phyloP scores from a whole-genome alignment of 2,888 invertebrate species.

The Icerya purchasi region DNA sequence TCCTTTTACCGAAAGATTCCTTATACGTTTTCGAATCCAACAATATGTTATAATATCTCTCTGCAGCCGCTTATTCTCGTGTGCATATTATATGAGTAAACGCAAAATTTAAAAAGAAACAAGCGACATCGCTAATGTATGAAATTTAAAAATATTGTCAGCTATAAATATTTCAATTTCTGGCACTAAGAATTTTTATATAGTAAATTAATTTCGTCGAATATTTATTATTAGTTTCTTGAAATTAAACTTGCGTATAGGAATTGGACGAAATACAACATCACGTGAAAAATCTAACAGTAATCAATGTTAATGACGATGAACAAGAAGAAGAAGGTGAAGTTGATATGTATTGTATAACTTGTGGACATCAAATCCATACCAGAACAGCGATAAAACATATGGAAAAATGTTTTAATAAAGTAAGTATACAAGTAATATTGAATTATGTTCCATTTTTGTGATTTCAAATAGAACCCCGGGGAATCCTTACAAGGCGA shows the following conservation, averaged over 20 bases:
- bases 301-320: slow-evolving; percentile 37
- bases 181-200: not conserved
- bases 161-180: not conserved
- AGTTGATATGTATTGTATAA: slow-evolving; percentile 76
- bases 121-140: too few relatives aligned
- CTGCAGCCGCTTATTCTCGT: too few relatives aligned
- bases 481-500: too few relatives aligned
- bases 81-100: too few relatives aligned
- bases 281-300: slow-evolving; percentile 45
- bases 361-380: slow-evolving; percentile 89
- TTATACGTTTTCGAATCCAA: too few relatives aligned
- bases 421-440: slow-evolving; percentile 28
- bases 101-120: too few relatives aligned
- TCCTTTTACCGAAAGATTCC: too few relatives aligned
- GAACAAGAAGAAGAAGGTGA: slow-evolving; percentile 43
- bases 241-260: too few relatives aligned
- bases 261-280: slow-evolving; percentile 64
- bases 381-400: slow-evolving; percentile 80
- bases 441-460: not conserved
- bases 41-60: too few relatives aligned
- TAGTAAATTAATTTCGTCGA: not conserved
- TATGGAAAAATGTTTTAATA: slow-evolving; percentile 95
- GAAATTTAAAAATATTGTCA: too few relatives aligned
- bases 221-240: slow-evolving; percentile 9
- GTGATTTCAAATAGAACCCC: too few relatives aligned